Conservation (phyloP, 2,797 vertebrate species). For the Masticophis lateralis region DNA sequence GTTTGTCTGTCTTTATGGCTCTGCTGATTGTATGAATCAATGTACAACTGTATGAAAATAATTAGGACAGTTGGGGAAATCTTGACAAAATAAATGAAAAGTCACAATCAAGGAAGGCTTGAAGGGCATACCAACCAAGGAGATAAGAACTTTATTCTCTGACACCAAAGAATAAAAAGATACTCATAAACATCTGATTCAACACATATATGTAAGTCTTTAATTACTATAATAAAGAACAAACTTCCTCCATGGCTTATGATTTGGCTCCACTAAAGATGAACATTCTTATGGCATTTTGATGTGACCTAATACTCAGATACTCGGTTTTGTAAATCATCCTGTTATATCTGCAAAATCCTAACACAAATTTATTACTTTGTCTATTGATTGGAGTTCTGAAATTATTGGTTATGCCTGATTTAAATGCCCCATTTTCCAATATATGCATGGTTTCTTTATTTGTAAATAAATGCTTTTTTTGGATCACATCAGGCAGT, state of each 20-base stretch:
- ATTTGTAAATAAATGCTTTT: background rate
- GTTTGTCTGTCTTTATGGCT: too few relatives aligned
- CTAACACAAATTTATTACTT: background rate
- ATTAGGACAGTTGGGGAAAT: too few relatives aligned
- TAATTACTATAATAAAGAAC: background rate
- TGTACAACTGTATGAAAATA: too few relatives aligned
- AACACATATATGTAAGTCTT: too few relatives aligned
- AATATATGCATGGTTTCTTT: background rate
- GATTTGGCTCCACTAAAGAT: background rate
- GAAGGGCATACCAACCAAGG: too few relatives aligned
- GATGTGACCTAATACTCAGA: background rate
- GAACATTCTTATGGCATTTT: background rate
- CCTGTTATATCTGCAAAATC: too few relatives aligned
- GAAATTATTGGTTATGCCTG: background rate
- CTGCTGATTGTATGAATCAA: too few relatives aligned
- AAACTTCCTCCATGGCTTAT: background rate
- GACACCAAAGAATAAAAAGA: too few relatives aligned
- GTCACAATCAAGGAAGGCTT: too few relatives aligned
- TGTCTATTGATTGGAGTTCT: background rate
- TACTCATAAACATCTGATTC: too few relatives aligned
- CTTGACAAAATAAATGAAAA: too few relatives aligned
- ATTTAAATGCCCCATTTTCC: background rate
- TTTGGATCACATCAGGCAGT: background rate
- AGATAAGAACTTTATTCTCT: too few relatives aligned
- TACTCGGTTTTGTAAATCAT: background rate